Evolutionary conservation across 2,888 invertebrate species (phyloP).

Genomic region (Oxyscelio sp.): DNA sequence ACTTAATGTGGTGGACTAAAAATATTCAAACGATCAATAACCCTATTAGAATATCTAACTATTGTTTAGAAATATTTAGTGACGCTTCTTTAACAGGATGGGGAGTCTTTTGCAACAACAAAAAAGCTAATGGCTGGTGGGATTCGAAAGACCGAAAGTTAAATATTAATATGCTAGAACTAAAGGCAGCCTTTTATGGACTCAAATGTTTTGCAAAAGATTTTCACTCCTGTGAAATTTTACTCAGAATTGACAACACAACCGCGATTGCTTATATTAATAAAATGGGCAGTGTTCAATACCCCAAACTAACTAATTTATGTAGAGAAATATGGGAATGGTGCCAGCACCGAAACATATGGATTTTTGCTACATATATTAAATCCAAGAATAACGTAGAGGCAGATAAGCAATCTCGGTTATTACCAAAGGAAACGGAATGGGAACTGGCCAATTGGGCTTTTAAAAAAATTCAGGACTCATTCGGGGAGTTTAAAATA

Average conservation of each 20-base stretch:
- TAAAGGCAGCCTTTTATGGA: conserved; percentile 53
- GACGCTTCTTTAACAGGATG: conserved; percentile 74
- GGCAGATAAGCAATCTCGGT: conserved; percentile 45
- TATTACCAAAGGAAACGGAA: conserved; percentile 41
- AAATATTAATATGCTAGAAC: conserved; percentile 51
- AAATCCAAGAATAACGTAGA: conserved; percentile 33
- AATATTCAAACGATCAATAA: conserved; percentile 28
- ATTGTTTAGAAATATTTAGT: conserved; percentile 55
- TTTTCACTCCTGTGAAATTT: conserved; percentile 26
- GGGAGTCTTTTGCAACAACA: conserved; percentile 29
- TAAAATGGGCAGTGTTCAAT: conserved; percentile 42
- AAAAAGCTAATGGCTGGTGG: conserved; percentile 45
- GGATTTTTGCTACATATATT: conserved; percentile 47
- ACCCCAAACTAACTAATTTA: conserved; percentile 30
- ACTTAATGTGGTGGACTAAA: conserved; percentile 67
- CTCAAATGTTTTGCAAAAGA: conserved; percentile 57
- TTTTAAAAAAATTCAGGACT: conserved; percentile 51
- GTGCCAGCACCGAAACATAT: conserved; percentile 41
- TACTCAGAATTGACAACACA: conserved; percentile 54
- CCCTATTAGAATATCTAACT: conserved; percentile 38
- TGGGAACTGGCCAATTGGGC: conserved; percentile 59
- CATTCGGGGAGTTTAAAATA: conserved; percentile 75
- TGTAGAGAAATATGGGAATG: conserved; percentile 52
- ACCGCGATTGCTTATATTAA: too few relatives aligned
- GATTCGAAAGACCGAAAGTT: conserved; percentile 5